phyloP scores from a whole-genome alignment of 2,888 invertebrate genomes.

The Cabera pusaria region DNA sequence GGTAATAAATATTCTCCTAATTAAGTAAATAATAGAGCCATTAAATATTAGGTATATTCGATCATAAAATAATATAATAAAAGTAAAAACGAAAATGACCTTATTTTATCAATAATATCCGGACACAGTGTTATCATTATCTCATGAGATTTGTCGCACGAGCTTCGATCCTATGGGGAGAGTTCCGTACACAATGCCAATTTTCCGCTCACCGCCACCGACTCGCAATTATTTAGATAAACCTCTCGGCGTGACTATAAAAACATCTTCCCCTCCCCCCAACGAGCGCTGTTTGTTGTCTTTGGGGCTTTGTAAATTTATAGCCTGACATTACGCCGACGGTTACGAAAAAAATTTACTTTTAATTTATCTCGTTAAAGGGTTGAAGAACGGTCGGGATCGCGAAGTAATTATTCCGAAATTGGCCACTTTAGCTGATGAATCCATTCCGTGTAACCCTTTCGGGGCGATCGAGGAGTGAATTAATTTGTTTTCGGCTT shows the following conservation, averaged over 20 bases:
- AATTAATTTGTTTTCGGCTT: conserved; percentile 74
- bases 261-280: conserved; percentile 79
- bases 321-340: conserved; percentile 72
- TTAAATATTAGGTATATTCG: conserved; percentile 45
- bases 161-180: conserved; percentile 17
- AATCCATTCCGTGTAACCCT: conserved; percentile 74
- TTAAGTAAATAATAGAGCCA: conserved; percentile 49
- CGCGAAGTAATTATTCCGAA: conserved; percentile 81
- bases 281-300: conserved; percentile 73
- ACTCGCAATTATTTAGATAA: conserved; percentile 83
- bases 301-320: conserved; percentile 82
- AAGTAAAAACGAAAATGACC: too few relatives aligned
- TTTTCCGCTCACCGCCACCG: conserved; percentile 82
- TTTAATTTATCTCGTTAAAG: conserved; percentile 84
- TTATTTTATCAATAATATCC: too few relatives aligned
- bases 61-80: too few relatives aligned
- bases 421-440: conserved; percentile 83
- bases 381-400: conserved; percentile 80
- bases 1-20: conserved; percentile 51
- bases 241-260: conserved; percentile 82
- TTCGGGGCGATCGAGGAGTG: conserved; percentile 67
- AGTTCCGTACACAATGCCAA: conserved; percentile 66
- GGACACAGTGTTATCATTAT: conserved; percentile 13
- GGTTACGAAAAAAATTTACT: conserved; percentile 83
- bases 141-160: conserved; percentile 21